These are phyloP conservation scores for Pocillopora grandis DNA, from an alignment of 92 coral and sea anemone genomes.

Conservation along the genomic window DNA sequence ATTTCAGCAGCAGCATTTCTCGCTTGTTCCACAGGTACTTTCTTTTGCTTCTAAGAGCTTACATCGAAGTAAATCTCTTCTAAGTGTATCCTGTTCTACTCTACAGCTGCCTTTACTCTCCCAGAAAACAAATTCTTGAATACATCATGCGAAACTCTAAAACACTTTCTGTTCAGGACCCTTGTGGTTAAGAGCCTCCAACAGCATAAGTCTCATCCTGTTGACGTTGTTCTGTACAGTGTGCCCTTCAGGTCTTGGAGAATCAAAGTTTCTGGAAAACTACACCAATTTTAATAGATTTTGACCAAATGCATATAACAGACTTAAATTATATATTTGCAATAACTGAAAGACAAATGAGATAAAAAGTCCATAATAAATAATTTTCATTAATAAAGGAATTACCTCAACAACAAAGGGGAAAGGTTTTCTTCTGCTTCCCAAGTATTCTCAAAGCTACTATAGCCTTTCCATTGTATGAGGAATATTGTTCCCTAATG, in stretches of 20 bases:
- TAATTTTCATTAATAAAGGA: neutral
- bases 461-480: constrained; percentile 31
- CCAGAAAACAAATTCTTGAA: no score
- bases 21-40: no score
- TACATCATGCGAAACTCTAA: no score
- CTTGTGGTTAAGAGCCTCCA: constrained; percentile 20
- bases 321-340: neutral
- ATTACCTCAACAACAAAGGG: constrained; percentile 24
- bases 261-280: constrained; percentile 19
- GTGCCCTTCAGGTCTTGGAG: constrained; percentile 12
- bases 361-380: neutral
- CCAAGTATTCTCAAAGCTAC: constrained; percentile 36
- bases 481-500: constrained; percentile 17
- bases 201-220: constrained; percentile 14
- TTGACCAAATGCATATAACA: neutral
- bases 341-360: neutral
- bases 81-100: no score
- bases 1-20: no score
- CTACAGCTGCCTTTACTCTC: no score
- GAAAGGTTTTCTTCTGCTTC: constrained; percentile 30
- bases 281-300: neutral
- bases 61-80: no score
- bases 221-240: constrained; percentile 17
- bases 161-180: constrained; percentile 7
- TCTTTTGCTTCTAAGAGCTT: no score